Evolutionary conservation across 2,797 vertebrate genomes (phyloP).

Genomic region (Thripadectes ignobilis): DNA sequence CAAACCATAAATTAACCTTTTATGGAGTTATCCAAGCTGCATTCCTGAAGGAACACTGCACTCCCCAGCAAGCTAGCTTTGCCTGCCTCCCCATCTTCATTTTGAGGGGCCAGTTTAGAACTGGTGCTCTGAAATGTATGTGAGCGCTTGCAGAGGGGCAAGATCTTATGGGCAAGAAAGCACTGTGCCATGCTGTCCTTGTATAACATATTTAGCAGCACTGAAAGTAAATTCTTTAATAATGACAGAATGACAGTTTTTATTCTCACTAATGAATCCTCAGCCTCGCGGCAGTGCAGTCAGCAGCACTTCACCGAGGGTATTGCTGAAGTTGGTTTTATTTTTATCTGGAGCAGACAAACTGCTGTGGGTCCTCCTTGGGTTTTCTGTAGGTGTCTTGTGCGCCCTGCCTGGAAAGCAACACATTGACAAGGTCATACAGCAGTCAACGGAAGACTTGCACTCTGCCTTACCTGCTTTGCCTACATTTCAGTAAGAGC

Average conservation of each 20-base stretch:
- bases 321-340: neutral
- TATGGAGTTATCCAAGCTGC: neutral
- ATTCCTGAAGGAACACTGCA: rapidly evolving
- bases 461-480: neutral
- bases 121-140: neutral
- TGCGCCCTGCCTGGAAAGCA: neutral
- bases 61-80: neutral
- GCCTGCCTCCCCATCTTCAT: neutral
- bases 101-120: neutral
- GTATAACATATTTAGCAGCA: neutral
- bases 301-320: neutral
- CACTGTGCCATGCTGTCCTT: neutral
- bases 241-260: neutral
- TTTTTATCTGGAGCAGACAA: neutral
- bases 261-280: neutral
- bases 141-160: neutral
- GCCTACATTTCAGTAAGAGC: neutral
- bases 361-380: neutral
- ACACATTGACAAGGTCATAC: neutral
- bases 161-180: neutral
- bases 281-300: neutral
- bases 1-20: neutral
- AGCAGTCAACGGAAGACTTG: neutral
- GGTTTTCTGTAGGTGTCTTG: neutral
- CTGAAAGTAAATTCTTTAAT: neutral